phyloP scores from a whole-genome alignment of 2,113 vertebrate genomes.

The Colinus virginianus region DNA sequence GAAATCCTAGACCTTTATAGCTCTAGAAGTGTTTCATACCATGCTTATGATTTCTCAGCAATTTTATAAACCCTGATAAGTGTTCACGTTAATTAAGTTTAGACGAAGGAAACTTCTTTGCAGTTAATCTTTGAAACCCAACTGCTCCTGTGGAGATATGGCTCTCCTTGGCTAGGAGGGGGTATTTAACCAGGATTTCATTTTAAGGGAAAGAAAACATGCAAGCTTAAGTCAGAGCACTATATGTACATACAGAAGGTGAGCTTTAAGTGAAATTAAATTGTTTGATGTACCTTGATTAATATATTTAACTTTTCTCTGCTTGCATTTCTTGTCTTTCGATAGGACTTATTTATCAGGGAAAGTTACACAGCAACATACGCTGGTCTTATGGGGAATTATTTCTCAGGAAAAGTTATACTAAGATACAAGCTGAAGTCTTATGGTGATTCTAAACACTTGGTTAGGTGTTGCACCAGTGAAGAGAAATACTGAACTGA shows the following conservation, averaged over 20 bases:
- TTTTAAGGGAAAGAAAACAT: background rate
- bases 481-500: background rate
- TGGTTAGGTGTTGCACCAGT: background rate
- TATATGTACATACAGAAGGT: background rate
- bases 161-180: background rate
- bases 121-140: conserved; percentile 22
- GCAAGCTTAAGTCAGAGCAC: background rate
- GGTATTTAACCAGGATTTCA: conserved; percentile 13
- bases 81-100: conserved; percentile 52
- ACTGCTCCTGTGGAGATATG: background rate
- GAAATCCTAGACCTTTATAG: conserved; percentile 21
- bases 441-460: background rate
- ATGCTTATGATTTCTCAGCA: conserved; percentile 31
- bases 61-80: conserved; percentile 59
- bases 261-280: background rate
- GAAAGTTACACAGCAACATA: too few relatives aligned
- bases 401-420: background rate
- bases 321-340: background rate
- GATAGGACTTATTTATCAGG: background rate
- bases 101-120: conserved; percentile 31
- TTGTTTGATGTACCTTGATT: background rate
- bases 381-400: background rate
- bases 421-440: background rate
- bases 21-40: background rate
- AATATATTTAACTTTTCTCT: background rate